These are phyloP conservation scores for Fulica atra DNA, from an alignment of 2,113 vertebrate genomes.

Conservation along the genomic window DNA sequence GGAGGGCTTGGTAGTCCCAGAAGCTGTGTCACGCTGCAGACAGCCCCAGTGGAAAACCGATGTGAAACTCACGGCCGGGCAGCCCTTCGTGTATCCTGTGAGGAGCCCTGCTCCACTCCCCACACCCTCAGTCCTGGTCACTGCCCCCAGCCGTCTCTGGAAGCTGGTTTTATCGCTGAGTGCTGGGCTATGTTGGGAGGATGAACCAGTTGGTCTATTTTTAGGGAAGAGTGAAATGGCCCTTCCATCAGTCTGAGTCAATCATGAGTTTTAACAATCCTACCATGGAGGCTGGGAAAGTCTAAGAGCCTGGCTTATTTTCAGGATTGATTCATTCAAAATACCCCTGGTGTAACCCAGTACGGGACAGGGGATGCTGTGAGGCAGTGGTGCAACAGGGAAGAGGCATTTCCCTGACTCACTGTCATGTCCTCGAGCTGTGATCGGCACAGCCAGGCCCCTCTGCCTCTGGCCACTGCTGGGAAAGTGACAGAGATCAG, in stretches of 20 bases:
- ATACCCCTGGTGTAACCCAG: background rate
- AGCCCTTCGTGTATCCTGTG: background rate
- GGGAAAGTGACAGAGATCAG: background rate
- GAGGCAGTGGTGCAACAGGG: background rate
- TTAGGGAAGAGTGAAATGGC: conserved; percentile 65
- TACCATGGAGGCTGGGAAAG: background rate
- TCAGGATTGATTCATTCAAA: conserved; percentile 39
- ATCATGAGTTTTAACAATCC: conserved; percentile 69
- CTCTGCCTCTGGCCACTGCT: background rate
- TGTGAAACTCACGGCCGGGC: background rate
- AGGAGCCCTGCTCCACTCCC: conserved; percentile 58
- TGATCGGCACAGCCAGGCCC: background rate
- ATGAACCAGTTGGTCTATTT: conserved; percentile 76
- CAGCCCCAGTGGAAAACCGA: background rate
- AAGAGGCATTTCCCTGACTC: conserved; percentile 48
- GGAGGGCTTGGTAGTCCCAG: background rate
- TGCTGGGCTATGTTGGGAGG: conserved; percentile 84
- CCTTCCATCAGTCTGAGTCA: conserved; percentile 83
- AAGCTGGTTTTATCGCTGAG: conserved; percentile 87
- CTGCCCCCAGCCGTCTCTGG: conserved; percentile 69
- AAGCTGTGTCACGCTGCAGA: background rate
- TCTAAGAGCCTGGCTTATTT: conserved; percentile 4
- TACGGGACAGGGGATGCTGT: background rate
- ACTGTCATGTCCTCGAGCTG: background rate
- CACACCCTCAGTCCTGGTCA: conserved; percentile 23